phyloP scores from a whole-genome alignment of 2,888 invertebrate genomes.

The Trichogramma dendrolimi region DNA sequence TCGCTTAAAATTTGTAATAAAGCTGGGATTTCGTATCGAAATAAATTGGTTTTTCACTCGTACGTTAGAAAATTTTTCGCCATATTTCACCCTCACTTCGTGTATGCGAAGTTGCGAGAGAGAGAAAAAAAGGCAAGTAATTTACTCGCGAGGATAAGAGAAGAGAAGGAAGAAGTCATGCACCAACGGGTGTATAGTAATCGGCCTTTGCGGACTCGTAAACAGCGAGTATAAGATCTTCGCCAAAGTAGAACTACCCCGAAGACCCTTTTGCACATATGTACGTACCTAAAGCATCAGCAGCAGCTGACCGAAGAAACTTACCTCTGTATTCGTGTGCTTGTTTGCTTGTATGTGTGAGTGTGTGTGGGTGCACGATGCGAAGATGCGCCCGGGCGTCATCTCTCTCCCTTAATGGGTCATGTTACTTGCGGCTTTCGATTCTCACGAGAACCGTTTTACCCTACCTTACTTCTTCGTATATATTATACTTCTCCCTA shows the following conservation, averaged over 20 bases:
- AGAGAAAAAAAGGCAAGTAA: not conserved
- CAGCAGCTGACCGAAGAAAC: constrained; percentile 36
- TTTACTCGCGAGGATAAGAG: not conserved
- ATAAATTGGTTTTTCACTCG: not conserved
- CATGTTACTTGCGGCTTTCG: constrained; percentile 37
- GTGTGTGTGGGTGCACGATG: constrained; percentile 2
- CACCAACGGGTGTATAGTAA: constrained; percentile 35
- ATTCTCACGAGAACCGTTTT: constrained; percentile 37
- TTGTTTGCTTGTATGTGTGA: no score
- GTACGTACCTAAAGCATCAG: not conserved
- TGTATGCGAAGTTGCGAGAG: not conserved
- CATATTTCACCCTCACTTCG: no score
- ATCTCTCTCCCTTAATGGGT: constrained; percentile 38
- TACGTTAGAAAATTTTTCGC: not conserved
- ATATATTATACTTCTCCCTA: constrained; percentile 20
- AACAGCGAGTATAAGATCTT: constrained; percentile 37
- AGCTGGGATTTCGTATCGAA: not conserved
- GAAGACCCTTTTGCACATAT: no score
- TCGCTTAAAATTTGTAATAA: not conserved
- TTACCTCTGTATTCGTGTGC: constrained; percentile 10
- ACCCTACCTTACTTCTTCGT: constrained; percentile 28
- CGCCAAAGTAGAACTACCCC: constrained; percentile 32
- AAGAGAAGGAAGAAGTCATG: constrained; percentile 7
- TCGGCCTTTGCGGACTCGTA: constrained; percentile 47
- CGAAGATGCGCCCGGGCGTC: constrained; percentile 30